Evolutionary conservation across 1,140 invertebrate species (phyloP).

Genomic region (Bombus huntii): DNA sequence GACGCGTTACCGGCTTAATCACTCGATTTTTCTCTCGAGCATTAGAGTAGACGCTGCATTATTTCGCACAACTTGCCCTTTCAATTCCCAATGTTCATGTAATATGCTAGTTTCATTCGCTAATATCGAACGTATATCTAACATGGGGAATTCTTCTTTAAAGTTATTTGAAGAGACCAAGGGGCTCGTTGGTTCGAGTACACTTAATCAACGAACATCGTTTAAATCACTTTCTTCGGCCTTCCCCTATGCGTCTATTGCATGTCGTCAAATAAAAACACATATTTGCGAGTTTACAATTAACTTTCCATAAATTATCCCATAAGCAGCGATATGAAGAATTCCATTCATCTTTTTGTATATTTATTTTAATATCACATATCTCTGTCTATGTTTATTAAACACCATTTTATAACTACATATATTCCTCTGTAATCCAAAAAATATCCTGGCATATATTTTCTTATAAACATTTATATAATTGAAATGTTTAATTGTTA

Average conservation of each 20-base stretch:
- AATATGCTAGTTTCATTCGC: not conserved
- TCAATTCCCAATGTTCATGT: not conserved
- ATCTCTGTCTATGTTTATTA: not conserved
- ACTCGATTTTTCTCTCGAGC: constrained; percentile 41
- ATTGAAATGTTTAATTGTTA: not conserved
- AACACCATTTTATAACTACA: not conserved
- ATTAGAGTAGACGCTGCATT: not conserved
- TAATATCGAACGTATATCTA: not conserved
- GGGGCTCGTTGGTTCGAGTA: constrained; percentile 19
- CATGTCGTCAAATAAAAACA: constrained; percentile 20
- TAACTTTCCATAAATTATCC: constrained; percentile 7
- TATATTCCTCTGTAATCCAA: not conserved
- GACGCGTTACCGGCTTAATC: constrained; percentile 55
- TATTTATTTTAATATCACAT: constrained; percentile 1
- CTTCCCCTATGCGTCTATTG: not conserved
- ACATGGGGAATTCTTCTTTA: not conserved
- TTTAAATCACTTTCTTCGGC: constrained; percentile 22
- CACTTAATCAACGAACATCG: constrained; percentile 40
- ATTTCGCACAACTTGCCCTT: not conserved
- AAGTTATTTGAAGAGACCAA: not conserved
- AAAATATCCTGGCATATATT: not conserved
- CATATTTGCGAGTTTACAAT: not conserved
- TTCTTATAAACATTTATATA: not conserved
- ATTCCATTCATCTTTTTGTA: not conserved
- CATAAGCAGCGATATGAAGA: not conserved